These are phyloP conservation scores for Takifugu ocellatus DNA, from an alignment of 2,797 vertebrate genomes.

Conservation along the genomic window DNA sequence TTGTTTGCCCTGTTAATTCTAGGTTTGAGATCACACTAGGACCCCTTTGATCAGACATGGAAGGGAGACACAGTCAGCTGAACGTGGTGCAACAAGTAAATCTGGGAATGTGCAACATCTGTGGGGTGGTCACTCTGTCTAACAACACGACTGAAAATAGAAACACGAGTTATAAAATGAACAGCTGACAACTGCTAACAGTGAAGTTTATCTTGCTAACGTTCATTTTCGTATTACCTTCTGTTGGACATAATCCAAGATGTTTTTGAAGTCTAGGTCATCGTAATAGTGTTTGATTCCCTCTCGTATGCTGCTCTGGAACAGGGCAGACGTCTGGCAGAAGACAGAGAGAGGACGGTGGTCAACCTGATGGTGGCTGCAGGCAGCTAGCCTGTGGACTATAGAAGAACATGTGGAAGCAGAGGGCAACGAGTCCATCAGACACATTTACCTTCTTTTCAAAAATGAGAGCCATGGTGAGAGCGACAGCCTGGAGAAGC, in stretches of 20 bases:
- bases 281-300: constrained; percentile 93
- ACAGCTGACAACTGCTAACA: background rate
- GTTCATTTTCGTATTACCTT: constrained; percentile 71
- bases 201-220: background rate
- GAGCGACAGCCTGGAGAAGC: constrained; percentile 77
- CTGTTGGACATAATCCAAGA: constrained; percentile 88
- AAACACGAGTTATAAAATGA: background rate
- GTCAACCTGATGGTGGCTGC: background rate
- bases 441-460: constrained; percentile 78
- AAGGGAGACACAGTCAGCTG: too few relatives aligned
- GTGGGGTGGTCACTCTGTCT: background rate
- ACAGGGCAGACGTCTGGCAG: constrained; percentile 78
- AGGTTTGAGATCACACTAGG: too few relatives aligned
- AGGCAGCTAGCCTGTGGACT: background rate
- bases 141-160: background rate
- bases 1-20: too few relatives aligned
- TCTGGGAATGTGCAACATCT: too few relatives aligned
- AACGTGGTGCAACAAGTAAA: too few relatives aligned
- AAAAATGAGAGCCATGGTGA: constrained; percentile 82
- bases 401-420: too few relatives aligned
- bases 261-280: constrained; percentile 93
- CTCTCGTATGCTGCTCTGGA: constrained; percentile 85
- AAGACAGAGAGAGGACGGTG: constrained; percentile 14
- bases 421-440: background rate
- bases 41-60: too few relatives aligned